Percentiles rank a stretch among this genome's conserved stretches.
Conservation (phyloP, 1,140 invertebrate genomes). For the Zaprionus taronus region DNA sequence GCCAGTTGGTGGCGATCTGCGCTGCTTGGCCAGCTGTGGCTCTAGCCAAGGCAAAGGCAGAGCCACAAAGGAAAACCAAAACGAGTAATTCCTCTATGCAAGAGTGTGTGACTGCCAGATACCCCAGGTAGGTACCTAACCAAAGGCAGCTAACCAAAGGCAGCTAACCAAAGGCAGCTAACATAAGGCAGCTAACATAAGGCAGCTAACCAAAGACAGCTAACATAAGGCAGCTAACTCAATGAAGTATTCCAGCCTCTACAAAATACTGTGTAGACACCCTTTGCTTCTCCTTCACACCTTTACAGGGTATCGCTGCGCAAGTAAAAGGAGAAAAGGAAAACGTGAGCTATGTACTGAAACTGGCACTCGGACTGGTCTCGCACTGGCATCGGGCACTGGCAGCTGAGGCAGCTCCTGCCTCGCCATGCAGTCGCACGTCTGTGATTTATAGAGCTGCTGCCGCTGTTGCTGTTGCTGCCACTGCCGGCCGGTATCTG, state of each 20-base stretch:
- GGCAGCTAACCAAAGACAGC: too few relatives aligned
- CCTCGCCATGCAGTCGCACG: conserved; percentile 46
- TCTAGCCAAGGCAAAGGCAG: conserved; percentile 40
- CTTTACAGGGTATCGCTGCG: conserved; percentile 8
- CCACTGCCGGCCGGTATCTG: conserved; percentile 50
- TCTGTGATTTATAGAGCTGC: conserved; percentile 77
- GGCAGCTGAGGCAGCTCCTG: conserved; percentile 52
- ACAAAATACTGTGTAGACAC: too few relatives aligned
- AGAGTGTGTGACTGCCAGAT: background rate
- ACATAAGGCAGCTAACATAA: too few relatives aligned
- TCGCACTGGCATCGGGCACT: conserved; percentile 28
- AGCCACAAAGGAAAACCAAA: conserved; percentile 42
- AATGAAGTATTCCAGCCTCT: too few relatives aligned
- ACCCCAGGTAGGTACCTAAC: background rate
- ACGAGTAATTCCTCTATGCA: conserved; percentile 33
- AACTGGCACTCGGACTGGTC: conserved; percentile 11
- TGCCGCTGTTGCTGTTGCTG: conserved; percentile 38
- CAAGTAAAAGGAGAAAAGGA: conserved; percentile 53
- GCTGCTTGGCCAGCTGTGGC: conserved; percentile 41
- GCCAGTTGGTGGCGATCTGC: conserved; percentile 31
- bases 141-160: too few relatives aligned
- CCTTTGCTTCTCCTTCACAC: background rate
- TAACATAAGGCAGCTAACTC: too few relatives aligned
- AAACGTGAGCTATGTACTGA: conserved; percentile 70
- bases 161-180: too few relatives aligned